Percentiles rank a stretch among this genome's conserved stretches.
phyloP scores from a whole-genome alignment of 2,888 invertebrate species.

The Philaethria dido region DNA sequence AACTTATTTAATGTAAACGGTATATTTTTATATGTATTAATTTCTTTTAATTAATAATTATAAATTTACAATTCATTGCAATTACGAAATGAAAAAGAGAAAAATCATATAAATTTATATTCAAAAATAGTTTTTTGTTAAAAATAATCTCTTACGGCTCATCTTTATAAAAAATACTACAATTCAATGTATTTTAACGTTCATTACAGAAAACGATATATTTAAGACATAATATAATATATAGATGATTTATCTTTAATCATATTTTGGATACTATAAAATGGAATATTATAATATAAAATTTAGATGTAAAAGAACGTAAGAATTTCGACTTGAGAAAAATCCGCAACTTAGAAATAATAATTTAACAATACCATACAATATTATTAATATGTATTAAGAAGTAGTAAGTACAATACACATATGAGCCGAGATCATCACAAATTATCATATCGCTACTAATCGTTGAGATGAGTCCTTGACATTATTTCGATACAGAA shows the following conservation, averaged over 20 bases:
- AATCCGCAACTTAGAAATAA: background rate
- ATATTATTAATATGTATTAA: background rate
- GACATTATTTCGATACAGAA: conserved; percentile 32
- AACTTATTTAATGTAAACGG: background rate
- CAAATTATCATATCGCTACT: conserved; percentile 15
- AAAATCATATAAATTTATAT: no score
- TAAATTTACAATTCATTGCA: background rate
- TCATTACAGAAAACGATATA: background rate
- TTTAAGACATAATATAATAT: no score
- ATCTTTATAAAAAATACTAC: background rate
- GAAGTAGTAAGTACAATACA: no score
- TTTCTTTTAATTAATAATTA: background rate
- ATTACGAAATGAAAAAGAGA: no score
- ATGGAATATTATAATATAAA: background rate
- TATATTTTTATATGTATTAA: background rate
- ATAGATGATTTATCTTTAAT: no score
- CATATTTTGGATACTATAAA: no score
- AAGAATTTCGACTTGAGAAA: no score
- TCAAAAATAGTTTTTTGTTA: no score
- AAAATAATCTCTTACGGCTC: no score
- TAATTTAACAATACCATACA: background rate
- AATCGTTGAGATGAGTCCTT: conserved; percentile 24
- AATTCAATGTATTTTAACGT: background rate
- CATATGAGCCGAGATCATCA: background rate
- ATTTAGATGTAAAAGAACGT: background rate